Percentiles rank a stretch among this genome's conserved stretches.
Conservation (phyloP, 2,888 invertebrate genomes). For the Drosophila mettleri region DNA sequence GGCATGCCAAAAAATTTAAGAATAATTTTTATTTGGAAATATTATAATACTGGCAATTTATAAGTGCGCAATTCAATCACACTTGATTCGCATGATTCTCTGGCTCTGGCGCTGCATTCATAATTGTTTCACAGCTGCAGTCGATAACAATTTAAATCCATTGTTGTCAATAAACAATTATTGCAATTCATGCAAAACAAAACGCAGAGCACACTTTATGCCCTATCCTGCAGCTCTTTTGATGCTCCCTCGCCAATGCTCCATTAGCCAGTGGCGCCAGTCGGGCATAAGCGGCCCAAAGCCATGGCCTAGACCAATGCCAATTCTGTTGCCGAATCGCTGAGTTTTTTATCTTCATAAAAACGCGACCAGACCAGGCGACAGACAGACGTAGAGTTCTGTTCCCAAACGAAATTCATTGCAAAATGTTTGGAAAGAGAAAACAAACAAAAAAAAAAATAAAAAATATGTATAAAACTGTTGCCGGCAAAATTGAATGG, state of each 20-base stretch:
- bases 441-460: conserved; percentile 2
- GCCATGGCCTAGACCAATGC: conserved; percentile 45
- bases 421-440: conserved; percentile 60
- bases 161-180: conserved; percentile 78
- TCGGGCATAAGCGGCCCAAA: conserved; percentile 46
- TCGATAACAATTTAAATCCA: conserved; percentile 78
- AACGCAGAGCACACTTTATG: conserved; percentile 11
- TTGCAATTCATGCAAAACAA: conserved; percentile 64
- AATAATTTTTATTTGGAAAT: background rate
- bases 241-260: conserved; percentile 28
- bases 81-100: conserved; percentile 44
- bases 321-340: conserved; percentile 54
- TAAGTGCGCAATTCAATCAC: conserved; percentile 46
- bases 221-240: background rate
- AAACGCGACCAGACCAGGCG: conserved; percentile 59
- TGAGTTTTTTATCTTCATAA: conserved; percentile 78
- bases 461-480: conserved; percentile 2
- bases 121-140: conserved; percentile 70
- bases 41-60: conserved; percentile 9
- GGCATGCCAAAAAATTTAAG: background rate
- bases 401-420: conserved; percentile 64
- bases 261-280: conserved; percentile 70
- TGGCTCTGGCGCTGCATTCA: conserved; percentile 42
- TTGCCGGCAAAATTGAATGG: conserved; percentile 59
- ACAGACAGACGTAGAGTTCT: conserved; percentile 22